A percentile compares a stretch with the other conserved stretches of the same genome.
Conservation (phyloP, 2,113 vertebrate species). For the Xiphophorus couchianus region DNA sequence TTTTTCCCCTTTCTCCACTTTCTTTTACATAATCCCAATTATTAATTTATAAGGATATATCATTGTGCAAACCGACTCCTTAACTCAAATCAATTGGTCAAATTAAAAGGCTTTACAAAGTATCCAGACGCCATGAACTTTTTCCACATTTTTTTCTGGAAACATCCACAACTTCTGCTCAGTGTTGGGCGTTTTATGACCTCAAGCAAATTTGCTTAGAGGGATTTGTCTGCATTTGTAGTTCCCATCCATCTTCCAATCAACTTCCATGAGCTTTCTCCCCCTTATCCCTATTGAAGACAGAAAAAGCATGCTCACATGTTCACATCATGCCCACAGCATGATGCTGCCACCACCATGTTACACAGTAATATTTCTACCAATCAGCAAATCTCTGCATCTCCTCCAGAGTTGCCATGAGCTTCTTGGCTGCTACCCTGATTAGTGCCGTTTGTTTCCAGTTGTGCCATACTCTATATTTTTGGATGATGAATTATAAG, state of each 20-base stretch:
- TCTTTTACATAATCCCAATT: constrained; percentile 47
- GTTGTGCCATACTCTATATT: too few species aligned
- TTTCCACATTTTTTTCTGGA: too few species aligned
- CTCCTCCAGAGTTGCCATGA: not conserved
- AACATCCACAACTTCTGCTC: not conserved
- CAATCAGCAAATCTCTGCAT: not conserved
- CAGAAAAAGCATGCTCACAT: not conserved
- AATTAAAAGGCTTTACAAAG: not conserved
- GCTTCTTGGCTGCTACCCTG: not conserved
- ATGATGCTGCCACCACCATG: not conserved
- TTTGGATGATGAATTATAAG: too few species aligned
- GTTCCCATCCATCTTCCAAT: not conserved
- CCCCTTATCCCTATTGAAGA: fast-evolving
- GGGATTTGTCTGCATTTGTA: not conserved
- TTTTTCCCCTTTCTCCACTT: not conserved
- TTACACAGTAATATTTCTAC: not conserved
- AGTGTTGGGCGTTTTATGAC: not conserved
- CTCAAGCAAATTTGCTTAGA: not conserved
- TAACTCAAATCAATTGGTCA: constrained; percentile 2
- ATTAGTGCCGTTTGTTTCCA: not conserved
- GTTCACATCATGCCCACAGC: too few species aligned
- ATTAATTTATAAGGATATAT: constrained; percentile 47
- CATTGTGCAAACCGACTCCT: not conserved
- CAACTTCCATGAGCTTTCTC: not conserved
- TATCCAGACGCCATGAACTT: not conserved